Evolutionary conservation across 64 coral and sea anemone species (phyloP).

Genomic region (Acropora tenuis): DNA sequence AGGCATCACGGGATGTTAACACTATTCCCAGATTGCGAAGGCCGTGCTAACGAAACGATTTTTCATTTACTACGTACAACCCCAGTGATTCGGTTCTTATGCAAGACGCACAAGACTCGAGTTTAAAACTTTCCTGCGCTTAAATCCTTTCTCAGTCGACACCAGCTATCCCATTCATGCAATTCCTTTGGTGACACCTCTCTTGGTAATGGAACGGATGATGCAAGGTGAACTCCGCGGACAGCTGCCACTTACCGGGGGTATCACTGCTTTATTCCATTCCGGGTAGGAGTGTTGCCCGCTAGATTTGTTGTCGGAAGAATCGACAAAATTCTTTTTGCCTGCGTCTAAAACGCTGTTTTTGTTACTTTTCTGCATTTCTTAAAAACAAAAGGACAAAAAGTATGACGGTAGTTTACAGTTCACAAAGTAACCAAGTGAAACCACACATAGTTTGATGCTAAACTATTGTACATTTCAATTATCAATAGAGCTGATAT

Average conservation of each 20-base stretch:
- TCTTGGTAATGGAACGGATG: no score
- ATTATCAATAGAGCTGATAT: no score
- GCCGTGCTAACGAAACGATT: no score
- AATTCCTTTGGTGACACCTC: no score
- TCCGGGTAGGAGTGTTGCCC: constrained; percentile 1
- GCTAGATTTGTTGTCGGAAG: neutral
- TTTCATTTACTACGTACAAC: no score
- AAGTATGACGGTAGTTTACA: neutral
- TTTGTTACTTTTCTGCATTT: neutral
- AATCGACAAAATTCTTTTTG: neutral
- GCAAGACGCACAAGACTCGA: neutral
- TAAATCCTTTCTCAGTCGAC: no score
- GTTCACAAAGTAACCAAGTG: no score
- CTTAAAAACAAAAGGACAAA: constrained; percentile 11
- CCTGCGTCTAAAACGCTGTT: constrained; percentile 3
- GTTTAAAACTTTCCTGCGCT: no score
- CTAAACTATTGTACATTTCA: no score
- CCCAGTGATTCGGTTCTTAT: neutral
- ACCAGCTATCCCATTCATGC: no score
- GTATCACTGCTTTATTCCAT: constrained; percentile 16
- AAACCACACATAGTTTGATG: no score
- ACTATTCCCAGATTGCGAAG: neutral
- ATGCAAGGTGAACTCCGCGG: neutral
- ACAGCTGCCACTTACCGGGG: neutral
- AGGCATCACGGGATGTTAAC: neutral